These are phyloP conservation scores for Peucedramus taeniatus DNA, from an alignment of 2,113 vertebrate species.

Conservation along the genomic window DNA sequence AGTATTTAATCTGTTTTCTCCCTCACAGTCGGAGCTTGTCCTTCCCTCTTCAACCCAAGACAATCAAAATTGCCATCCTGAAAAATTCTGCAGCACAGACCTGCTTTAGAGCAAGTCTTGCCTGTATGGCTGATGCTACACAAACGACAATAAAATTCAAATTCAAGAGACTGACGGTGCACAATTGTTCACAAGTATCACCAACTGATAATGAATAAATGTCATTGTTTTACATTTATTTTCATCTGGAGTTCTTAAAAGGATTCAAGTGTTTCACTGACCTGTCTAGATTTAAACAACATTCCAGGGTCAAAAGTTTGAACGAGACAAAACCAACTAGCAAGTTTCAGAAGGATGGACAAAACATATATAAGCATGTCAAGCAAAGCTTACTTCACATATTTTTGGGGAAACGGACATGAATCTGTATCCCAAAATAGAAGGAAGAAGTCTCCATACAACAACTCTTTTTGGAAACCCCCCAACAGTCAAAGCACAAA, in stretches of 20 bases:
- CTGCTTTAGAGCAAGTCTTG: background rate
- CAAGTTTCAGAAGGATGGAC: background rate
- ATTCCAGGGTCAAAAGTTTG: background rate
- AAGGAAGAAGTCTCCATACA: background rate
- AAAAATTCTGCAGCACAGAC: background rate
- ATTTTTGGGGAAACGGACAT: background rate
- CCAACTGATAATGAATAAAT: background rate
- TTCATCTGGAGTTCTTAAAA: background rate
- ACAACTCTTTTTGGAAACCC: background rate
- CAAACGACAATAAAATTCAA: background rate
- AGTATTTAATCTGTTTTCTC: background rate
- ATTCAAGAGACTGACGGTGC: background rate
- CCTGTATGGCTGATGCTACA: fast-evolving
- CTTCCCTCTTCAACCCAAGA: background rate
- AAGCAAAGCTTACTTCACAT: background rate
- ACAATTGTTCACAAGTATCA: background rate
- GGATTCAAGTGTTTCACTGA: background rate
- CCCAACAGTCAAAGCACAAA: background rate
- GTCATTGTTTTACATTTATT: background rate
- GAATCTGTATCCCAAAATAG: background rate
- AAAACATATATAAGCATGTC: background rate
- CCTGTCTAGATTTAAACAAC: background rate
- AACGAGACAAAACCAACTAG: background rate
- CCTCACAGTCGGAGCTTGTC: background rate
- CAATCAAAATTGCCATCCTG: background rate